Percentiles rank a stretch among this genome's conserved stretches.
Conservation (phyloP, 92 coral and sea anemone species). For the Scolanthus callimorphus region DNA sequence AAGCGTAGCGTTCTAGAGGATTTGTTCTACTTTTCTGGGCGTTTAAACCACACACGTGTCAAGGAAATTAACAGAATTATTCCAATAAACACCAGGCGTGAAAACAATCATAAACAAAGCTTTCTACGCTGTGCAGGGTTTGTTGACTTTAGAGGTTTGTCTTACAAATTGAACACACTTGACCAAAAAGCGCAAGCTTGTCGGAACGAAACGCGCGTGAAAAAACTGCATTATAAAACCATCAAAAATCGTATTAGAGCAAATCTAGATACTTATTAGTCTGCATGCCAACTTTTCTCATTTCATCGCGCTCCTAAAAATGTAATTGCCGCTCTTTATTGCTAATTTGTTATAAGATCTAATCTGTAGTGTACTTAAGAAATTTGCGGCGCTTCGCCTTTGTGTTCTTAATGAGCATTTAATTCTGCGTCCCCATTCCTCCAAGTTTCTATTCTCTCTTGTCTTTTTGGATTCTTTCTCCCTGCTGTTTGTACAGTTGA, state of each 20-base stretch:
- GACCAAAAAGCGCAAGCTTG: slow-evolving; percentile 1
- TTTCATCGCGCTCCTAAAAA: slow-evolving; percentile 56
- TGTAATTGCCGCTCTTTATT: no score
- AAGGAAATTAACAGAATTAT: slow-evolving; percentile 63
- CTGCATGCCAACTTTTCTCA: slow-evolving; percentile 29
- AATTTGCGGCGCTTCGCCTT: slow-evolving; percentile 17
- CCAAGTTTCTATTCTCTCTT: background rate
- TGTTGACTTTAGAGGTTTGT: slow-evolving; percentile 57
- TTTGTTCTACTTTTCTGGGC: slow-evolving; percentile 85
- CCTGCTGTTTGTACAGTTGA: slow-evolving; percentile 4
- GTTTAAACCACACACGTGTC: slow-evolving; percentile 61
- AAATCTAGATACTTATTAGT: slow-evolving; percentile 42
- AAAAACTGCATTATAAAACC: slow-evolving; percentile 1
- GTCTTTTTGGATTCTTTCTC: background rate
- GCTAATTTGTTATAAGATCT: slow-evolving; percentile 88
- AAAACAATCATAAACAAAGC: slow-evolving; percentile 57
- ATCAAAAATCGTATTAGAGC: slow-evolving; percentile 1
- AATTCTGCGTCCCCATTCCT: background rate
- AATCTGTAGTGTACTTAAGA: slow-evolving; percentile 81
- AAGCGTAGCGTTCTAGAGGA: no score
- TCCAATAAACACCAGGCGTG: slow-evolving; percentile 65
- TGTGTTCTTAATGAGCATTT: slow-evolving; percentile 39
- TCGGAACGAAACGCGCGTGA: slow-evolving; percentile 1
- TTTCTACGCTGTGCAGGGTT: slow-evolving; percentile 26
- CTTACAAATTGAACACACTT: slow-evolving; percentile 11